Percentiles rank a stretch among this genome's conserved stretches.
Conservation (phyloP, 2,888 invertebrate genomes). For the Busseola fusca region DNA sequence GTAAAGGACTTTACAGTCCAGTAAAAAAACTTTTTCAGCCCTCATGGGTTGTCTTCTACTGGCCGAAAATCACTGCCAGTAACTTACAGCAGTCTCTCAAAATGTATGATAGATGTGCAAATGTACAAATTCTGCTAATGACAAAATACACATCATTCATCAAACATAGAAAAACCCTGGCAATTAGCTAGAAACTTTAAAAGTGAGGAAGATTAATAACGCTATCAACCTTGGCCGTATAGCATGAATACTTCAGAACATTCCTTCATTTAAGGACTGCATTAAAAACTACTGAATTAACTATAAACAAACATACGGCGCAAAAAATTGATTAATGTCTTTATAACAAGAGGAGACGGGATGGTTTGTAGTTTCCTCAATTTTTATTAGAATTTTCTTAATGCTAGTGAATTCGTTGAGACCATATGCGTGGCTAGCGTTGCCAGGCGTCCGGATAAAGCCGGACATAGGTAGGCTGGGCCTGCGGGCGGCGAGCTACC, state of each 20-base stretch:
- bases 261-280: conserved; percentile 31
- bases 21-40: not conserved
- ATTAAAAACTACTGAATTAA: conserved; percentile 37
- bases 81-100: not conserved
- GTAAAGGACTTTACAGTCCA: not conserved
- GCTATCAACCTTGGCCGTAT: conserved; percentile 42
- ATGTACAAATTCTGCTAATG: not conserved
- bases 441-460: too few relatives aligned
- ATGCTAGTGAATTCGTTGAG: conserved; percentile 1
- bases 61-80: not conserved
- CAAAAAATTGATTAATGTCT: conserved; percentile 57
- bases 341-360: conserved; percentile 47
- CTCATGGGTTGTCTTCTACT: not conserved
- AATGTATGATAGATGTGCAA: not conserved
- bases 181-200: not conserved
- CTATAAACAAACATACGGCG: conserved; percentile 35
- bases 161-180: conserved; percentile 9
- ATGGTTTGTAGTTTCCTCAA: conserved; percentile 45
- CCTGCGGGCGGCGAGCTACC: too few relatives aligned
- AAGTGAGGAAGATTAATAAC: conserved; percentile 14
- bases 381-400: conserved; percentile 35
- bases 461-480: too few relatives aligned
- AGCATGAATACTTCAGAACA: conserved; percentile 42
- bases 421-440: not conserved
- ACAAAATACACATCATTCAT: conserved; percentile 10